Conservation (phyloP, 2,113 vertebrate species). For the Pollachius pollachius region DNA sequence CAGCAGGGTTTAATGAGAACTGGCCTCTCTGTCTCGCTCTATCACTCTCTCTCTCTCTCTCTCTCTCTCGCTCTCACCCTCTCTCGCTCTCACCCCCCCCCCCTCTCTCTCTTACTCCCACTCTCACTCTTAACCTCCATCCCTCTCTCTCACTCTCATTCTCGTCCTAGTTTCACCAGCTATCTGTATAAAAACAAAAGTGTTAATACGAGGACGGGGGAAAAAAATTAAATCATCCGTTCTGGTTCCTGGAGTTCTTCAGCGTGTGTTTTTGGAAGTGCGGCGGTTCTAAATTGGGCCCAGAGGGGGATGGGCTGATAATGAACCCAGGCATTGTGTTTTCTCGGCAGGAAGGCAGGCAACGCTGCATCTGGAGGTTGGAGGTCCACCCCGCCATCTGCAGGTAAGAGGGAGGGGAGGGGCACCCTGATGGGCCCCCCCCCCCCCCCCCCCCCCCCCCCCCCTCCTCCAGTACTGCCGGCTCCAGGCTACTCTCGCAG, state of each 20-base stretch:
- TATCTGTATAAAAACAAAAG: conserved; percentile 8
- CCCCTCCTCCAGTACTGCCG: background rate
- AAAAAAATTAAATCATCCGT: conserved; percentile 17
- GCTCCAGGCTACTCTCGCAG: background rate
- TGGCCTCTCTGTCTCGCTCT: background rate
- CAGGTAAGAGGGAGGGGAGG: conserved; percentile 75
- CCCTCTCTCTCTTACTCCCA: background rate
- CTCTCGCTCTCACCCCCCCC: conserved; percentile 9
- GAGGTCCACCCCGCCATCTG: conserved; percentile 89
- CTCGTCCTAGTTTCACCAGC: conserved; percentile 23
- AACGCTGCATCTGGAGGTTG: conserved; percentile 85
- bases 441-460: background rate
- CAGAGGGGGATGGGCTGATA: conserved; percentile 39
- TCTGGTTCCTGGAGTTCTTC: conserved; percentile 14
- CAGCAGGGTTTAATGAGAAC: too few relatives aligned
- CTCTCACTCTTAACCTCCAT: background rate
- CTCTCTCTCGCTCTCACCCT: background rate
- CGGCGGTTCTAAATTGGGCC: conserved; percentile 39
- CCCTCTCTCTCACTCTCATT: background rate
- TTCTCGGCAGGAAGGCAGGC: conserved; percentile 81
- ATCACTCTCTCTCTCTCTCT: conserved; percentile 7
- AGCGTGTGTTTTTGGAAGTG: conserved; percentile 21
- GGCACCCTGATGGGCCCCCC: conserved; percentile 7
- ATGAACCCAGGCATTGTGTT: conserved; percentile 53
- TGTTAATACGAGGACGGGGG: conserved; percentile 7